Evolutionary conservation across 2,888 invertebrate genomes (phyloP), one percentile per base, ranked within the genome.

Genomic region (Ormyrus labotus): DNA sequence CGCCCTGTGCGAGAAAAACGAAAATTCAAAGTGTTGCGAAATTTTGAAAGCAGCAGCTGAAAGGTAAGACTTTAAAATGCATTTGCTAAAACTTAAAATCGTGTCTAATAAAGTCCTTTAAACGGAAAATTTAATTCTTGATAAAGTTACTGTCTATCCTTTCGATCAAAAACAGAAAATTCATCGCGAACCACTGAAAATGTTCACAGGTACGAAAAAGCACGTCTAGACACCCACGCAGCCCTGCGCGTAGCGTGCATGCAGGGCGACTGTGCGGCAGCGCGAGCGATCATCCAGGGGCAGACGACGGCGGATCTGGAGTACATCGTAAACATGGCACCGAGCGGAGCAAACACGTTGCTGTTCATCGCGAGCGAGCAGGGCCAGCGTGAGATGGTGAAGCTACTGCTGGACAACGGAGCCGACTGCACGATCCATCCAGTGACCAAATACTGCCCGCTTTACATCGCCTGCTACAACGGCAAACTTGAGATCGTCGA

Each of bases 381-480:
- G 72, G 99, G 98, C 0, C 94, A 95, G 83, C 94, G 94, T 55
- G 94, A 95, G 53, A 94, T 97, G 47, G 97, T 97, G 0, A 92
- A 94, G 82, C 92, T 99, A 51, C 90, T 95, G 53, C 91, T 99
- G 64, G 95, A 95, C 19, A 93, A 95, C 78, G 96, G 96, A 2
- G 97, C 97, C 0, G 98, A 98, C 91, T 96, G 97, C 0, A 93
- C 97, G 74, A 95, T 95, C 53, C 98, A 98, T 91, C 95, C 97
- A 0, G 96, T 96, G 50, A 98, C 98, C 2, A 95, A 96, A 87
- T 98, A 98, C 91, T 96, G 97, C 0, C 98, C 98, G 0, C 92
- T 99, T 0, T 98, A 98, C 91, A 96, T 97, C 75, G 96, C 98
- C 5, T 95, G 96, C 82, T 96, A 96, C 87, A 96, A 96, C 88